These are phyloP conservation scores for Grapholita molesta DNA, from an alignment of 1,140 invertebrate genomes.

Conservation along the genomic window DNA sequence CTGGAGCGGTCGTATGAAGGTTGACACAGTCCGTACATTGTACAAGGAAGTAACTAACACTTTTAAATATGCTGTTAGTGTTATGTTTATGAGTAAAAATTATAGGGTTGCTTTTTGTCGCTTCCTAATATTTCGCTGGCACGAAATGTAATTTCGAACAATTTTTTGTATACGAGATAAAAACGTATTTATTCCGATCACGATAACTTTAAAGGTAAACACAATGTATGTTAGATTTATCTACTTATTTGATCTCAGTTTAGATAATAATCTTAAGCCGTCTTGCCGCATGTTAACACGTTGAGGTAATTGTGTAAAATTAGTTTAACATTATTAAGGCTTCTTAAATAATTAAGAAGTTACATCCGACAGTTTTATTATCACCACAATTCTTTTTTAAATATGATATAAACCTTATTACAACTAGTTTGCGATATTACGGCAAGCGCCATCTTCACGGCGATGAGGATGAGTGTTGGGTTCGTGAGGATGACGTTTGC, in stretches of 20 bases:
- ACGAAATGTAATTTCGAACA: background rate
- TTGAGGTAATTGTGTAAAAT: too few relatives aligned
- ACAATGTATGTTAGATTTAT: background rate
- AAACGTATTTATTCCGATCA: background rate
- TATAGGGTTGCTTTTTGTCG: background rate
- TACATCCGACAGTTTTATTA: too few relatives aligned
- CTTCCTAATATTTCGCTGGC: background rate
- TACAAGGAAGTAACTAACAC: conserved; percentile 23
- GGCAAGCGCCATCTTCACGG: too few relatives aligned
- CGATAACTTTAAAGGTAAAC: background rate
- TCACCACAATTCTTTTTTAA: too few relatives aligned
- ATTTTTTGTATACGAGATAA: too few relatives aligned
- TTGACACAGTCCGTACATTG: conserved; percentile 53
- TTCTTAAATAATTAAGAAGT: too few relatives aligned
- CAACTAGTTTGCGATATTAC: too few relatives aligned
- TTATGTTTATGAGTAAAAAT: background rate
- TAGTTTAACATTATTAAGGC: too few relatives aligned
- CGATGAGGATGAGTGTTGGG: too few relatives aligned
- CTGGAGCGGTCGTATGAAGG: conserved; percentile 50
- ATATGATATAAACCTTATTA: too few relatives aligned
- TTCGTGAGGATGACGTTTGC: too few relatives aligned
- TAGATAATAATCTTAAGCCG: background rate
- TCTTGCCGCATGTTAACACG: background rate
- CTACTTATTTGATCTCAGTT: background rate
- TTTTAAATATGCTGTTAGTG: conserved; percentile 22